Percentiles rank a stretch among this genome's conserved stretches.
These are phyloP conservation scores for Scaptodrosophila lebanonensis DNA, from an alignment of 1,140 invertebrate genomes.

Conservation along the genomic window DNA sequence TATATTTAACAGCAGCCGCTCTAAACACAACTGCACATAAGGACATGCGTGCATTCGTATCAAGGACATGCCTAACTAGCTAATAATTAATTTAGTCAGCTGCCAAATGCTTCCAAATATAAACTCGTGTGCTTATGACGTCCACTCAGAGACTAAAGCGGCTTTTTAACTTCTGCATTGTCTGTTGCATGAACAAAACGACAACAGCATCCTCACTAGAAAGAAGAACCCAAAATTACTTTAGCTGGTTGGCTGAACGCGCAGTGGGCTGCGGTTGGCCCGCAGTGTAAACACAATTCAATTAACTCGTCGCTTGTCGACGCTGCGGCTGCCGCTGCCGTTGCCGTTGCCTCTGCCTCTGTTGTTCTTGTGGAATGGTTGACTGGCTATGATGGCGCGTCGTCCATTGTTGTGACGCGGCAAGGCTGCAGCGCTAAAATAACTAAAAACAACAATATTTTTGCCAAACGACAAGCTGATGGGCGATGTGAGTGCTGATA, in stretches of 20 bases:
- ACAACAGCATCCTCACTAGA: slow-evolving; percentile 2
- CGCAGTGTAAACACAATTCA: slow-evolving; percentile 71
- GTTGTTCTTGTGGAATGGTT: too few species aligned
- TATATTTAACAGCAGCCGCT: neutral
- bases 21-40: slow-evolving; percentile 2
- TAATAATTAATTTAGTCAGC: slow-evolving; percentile 28
- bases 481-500: slow-evolving; percentile 28
- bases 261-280: slow-evolving; percentile 19
- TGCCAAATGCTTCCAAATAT: slow-evolving; percentile 21
- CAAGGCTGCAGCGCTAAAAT: slow-evolving; percentile 61
- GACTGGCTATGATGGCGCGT: too few species aligned
- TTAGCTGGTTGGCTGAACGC: slow-evolving; percentile 4
- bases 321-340: slow-evolving; percentile 16
- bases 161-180: slow-evolving; percentile 2
- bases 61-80: slow-evolving; percentile 1
- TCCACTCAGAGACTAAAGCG: slow-evolving; percentile 1
- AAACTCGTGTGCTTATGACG: slow-evolving; percentile 10
- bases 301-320: slow-evolving; percentile 65
- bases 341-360: too few species aligned
- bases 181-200: too few species aligned
- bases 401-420: slow-evolving; percentile 53
- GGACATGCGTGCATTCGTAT: too few species aligned
- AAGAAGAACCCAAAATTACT: slow-evolving; percentile 36
- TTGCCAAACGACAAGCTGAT: slow-evolving; percentile 54
- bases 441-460: slow-evolving; percentile 40